Percentiles rank a stretch among this genome's conserved stretches.
Conservation (phyloP, 2,888 invertebrate genomes). For the Tetragonisca angustula region DNA sequence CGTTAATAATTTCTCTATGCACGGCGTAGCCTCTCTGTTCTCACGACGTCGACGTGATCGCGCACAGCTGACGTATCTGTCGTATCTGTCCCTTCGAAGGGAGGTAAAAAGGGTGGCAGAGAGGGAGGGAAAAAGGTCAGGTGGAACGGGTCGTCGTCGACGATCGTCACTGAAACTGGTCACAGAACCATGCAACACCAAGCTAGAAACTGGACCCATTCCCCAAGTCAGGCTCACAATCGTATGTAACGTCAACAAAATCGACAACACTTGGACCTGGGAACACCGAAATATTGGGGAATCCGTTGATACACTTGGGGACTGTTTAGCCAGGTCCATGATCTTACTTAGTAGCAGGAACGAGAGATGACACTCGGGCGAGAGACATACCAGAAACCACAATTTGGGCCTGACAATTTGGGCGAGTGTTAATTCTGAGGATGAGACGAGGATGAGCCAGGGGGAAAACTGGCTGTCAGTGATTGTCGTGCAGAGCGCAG, state of each 20-base stretch:
- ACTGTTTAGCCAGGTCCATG: background rate
- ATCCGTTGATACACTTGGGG: background rate
- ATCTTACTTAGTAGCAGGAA: background rate
- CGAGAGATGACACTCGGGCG: background rate
- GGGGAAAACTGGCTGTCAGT: background rate
- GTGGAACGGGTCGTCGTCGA: background rate
- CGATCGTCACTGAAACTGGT: background rate
- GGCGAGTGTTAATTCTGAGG: background rate
- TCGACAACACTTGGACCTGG: too few relatives aligned
- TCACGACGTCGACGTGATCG: background rate
- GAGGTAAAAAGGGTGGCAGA: background rate
- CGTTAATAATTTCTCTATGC: background rate
- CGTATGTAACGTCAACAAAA: too few relatives aligned
- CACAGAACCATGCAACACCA: background rate
- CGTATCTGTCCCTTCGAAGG: background rate
- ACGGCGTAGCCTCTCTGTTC: too few relatives aligned
- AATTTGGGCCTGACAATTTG: too few relatives aligned
- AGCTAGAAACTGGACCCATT: too few relatives aligned
- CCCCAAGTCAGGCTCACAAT: too few relatives aligned
- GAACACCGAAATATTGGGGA: too few relatives aligned
- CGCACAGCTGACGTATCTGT: conserved; percentile 36
- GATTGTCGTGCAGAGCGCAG: background rate
- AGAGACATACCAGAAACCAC: background rate
- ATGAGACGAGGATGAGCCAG: background rate
- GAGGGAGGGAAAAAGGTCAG: conserved; percentile 2